phyloP scores from a whole-genome alignment of 2,888 invertebrate species.

The Apamea sordens region DNA sequence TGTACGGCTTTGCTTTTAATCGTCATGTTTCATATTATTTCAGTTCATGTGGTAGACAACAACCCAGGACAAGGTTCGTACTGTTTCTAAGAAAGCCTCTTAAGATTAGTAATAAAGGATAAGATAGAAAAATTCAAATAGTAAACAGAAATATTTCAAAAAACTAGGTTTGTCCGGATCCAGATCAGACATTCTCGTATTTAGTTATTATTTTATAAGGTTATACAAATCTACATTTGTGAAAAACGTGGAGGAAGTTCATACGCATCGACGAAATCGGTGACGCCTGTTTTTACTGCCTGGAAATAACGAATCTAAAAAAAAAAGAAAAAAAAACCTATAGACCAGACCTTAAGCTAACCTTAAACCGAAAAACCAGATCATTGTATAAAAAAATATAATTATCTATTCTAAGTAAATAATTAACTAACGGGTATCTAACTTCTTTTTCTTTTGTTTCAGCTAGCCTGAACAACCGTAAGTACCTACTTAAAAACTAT shows the following conservation, averaged over 20 bases:
- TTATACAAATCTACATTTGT: background rate
- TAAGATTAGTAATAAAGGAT: background rate
- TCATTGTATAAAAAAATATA: background rate
- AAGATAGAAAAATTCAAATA: background rate
- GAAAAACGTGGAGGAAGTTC: background rate
- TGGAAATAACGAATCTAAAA: background rate
- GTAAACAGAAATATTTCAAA: background rate
- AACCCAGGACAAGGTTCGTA: constrained; percentile 24
- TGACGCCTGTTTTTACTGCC: background rate
- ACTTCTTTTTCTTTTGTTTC: constrained; percentile 52
- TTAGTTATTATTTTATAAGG: background rate
- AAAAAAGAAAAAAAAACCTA: too few species aligned
- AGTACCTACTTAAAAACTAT: constrained; percentile 38
- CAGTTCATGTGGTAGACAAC: constrained; percentile 51
- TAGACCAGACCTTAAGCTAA: too few species aligned
- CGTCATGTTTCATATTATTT: constrained; percentile 38
- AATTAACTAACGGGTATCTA: background rate
- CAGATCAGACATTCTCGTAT: too few species aligned
- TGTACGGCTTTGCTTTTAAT: constrained; percentile 38
- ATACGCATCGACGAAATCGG: background rate
- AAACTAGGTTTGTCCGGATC: background rate
- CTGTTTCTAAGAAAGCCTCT: constrained; percentile 4
- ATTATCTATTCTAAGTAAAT: background rate
- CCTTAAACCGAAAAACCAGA: background rate
- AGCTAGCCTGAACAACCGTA: constrained; percentile 53